These are phyloP conservation scores for Lithosia quadra DNA, from an alignment of 2,888 invertebrate genomes.

Conservation along the genomic window DNA sequence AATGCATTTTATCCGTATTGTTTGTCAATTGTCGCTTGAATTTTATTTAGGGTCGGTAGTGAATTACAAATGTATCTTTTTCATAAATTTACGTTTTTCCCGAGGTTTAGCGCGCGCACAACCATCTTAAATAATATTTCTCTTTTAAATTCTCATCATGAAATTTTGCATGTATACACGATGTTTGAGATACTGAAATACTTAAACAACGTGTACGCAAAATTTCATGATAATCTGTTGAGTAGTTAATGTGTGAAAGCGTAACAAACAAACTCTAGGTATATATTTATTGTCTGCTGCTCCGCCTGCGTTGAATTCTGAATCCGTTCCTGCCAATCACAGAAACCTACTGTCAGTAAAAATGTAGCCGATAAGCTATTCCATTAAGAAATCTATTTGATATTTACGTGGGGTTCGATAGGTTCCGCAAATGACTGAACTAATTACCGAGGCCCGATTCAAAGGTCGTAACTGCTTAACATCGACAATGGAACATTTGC, in stretches of 20 bases:
- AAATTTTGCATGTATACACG: no score
- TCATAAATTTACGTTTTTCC: not conserved
- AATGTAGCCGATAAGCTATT: no score
- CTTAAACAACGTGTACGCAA: not conserved
- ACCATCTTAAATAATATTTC: no score
- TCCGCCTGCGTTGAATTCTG: no score
- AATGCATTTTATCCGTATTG: slow-evolving; percentile 73
- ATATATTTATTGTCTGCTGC: no score
- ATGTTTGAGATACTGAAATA: no score
- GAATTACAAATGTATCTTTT: slow-evolving; percentile 48
- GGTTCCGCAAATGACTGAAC: slow-evolving; percentile 69
- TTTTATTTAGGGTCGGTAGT: slow-evolving; percentile 52
- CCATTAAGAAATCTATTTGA: no score
- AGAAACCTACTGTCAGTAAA: no score
- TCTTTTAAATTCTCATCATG: no score
- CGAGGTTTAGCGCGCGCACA: not conserved
- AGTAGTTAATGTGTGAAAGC: not conserved
- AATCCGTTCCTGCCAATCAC: no score
- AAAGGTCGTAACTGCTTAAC: slow-evolving; percentile 77
- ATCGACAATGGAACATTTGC: slow-evolving; percentile 81
- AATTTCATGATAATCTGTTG: not conserved
- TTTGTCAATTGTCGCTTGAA: slow-evolving; percentile 70
- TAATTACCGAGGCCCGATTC: slow-evolving; percentile 65
- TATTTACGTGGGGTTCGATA: not conserved
- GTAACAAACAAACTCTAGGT: not conserved